Percentiles rank a stretch among this genome's conserved stretches.
Evolutionary conservation across 2,888 invertebrate genomes (phyloP).

Genomic region (Phasia obesa): DNA sequence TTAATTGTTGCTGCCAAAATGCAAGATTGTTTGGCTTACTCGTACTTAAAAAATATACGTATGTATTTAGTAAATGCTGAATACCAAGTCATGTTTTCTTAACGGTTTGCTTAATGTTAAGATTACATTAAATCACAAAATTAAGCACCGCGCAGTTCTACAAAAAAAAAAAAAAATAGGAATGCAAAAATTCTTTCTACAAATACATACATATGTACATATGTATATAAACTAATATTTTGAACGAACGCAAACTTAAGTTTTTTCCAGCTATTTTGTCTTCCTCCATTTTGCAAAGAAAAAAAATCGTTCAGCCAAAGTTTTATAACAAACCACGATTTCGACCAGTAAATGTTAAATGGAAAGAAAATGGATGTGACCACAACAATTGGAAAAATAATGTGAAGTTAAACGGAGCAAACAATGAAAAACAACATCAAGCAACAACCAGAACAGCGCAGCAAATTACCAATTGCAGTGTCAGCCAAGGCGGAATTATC

Average conservation of each 20-base stretch:
- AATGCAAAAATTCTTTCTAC: background rate
- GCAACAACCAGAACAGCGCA: constrained; percentile 1
- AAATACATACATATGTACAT: background rate
- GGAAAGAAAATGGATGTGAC: constrained; percentile 39
- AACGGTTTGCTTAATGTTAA: constrained; percentile 47
- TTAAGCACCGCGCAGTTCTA: constrained; percentile 23
- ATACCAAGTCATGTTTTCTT: constrained; percentile 38
- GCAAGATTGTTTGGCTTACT: constrained; percentile 23
- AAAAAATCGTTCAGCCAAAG: constrained; percentile 18
- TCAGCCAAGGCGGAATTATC: constrained; percentile 1
- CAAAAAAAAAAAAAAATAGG: constrained; percentile 40
- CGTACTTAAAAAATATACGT: too few species aligned
- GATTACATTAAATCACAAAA: constrained; percentile 58
- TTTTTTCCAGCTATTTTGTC: background rate
- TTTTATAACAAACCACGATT: constrained; percentile 49
- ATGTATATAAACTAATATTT: too few species aligned
- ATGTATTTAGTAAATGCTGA: too few species aligned
- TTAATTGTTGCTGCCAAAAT: constrained; percentile 24
- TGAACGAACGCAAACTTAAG: too few species aligned
- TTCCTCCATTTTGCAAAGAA: constrained; percentile 21
- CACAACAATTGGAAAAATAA: constrained; percentile 43
- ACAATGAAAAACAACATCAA: constrained; percentile 9
- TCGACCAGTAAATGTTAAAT: constrained; percentile 41
- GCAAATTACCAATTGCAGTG: constrained; percentile 29
- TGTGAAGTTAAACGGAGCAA: constrained; percentile 41